Percentiles rank a stretch among this genome's conserved stretches.
phyloP scores from a whole-genome alignment of 2,888 invertebrate species.

The Eugnorisma glareosa region DNA sequence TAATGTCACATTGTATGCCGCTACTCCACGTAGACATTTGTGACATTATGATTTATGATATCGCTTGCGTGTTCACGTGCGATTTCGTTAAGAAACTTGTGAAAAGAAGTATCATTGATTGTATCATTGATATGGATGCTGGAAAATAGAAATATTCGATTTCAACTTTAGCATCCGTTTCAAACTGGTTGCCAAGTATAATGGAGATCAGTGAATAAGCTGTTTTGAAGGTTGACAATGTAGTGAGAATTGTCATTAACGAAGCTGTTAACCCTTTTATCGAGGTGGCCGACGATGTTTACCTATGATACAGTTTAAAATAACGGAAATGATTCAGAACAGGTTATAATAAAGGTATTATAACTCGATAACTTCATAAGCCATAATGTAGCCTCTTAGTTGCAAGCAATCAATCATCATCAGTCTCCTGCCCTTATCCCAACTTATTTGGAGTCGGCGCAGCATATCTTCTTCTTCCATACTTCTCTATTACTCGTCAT shows the following conservation, averaged over 20 bases:
- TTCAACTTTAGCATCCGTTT: background rate
- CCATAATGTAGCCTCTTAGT: background rate
- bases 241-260: background rate
- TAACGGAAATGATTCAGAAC: background rate
- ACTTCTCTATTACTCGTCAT: no score
- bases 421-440: no score
- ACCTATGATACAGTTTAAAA: background rate
- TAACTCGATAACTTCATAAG: no score
- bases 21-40: constrained; percentile 4
- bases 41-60: constrained; percentile 16
- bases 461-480: no score
- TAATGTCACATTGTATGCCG: constrained; percentile 23
- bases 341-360: background rate
- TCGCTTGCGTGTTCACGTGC: constrained; percentile 24
- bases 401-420: no score
- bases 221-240: background rate
- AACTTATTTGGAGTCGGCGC: no score
- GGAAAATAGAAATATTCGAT: background rate
- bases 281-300: background rate
- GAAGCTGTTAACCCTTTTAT: background rate
- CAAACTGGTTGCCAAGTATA: no score
- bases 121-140: constrained; percentile 14
- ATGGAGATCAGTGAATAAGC: background rate
- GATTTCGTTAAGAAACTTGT: constrained; percentile 4
- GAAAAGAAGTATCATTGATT: constrained; percentile 10